Percentiles rank a stretch among this genome's conserved stretches.
These are phyloP conservation scores for Ifrita kowaldi DNA, from an alignment of 2,113 vertebrate genomes.

Conservation along the genomic window DNA sequence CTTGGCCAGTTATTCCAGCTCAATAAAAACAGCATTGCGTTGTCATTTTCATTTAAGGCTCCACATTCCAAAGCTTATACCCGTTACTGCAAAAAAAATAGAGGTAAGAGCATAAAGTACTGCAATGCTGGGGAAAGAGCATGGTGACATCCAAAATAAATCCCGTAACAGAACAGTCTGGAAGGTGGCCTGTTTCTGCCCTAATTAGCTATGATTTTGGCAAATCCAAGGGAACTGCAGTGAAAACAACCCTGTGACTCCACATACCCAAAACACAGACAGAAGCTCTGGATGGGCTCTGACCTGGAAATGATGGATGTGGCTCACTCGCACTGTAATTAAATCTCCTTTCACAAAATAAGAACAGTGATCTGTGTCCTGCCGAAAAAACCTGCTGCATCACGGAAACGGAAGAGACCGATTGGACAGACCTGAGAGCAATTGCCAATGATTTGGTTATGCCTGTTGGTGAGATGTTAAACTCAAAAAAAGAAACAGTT, in stretches of 20 bases:
- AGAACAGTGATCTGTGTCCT: constrained; percentile 28
- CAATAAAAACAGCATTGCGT: background rate
- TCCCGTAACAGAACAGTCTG: background rate
- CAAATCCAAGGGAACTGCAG: background rate
- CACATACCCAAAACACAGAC: background rate
- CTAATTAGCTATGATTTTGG: background rate
- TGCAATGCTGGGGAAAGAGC: background rate
- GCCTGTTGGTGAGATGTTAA: background rate
- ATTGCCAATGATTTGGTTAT: background rate
- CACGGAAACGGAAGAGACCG: constrained; percentile 22
- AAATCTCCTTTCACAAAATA: constrained; percentile 52
- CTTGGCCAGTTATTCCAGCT: background rate
- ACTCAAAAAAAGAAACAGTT: background rate
- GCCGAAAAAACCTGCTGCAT: constrained; percentile 28
- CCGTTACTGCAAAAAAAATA: background rate
- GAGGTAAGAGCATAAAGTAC: background rate
- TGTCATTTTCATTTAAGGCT: background rate
- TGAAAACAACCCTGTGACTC: background rate
- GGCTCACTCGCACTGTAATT: constrained; percentile 41
- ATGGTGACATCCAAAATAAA: background rate
- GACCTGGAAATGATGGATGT: constrained; percentile 64
- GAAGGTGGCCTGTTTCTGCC: background rate
- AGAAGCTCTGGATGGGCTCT: constrained; percentile 14
- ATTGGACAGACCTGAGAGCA: background rate
- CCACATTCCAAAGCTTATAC: background rate